A percentile compares a stretch with the other conserved stretches of the same genome.
Evolutionary conservation across 1,140 invertebrate species (phyloP).

Genomic region (Drosophila nannoptera): DNA sequence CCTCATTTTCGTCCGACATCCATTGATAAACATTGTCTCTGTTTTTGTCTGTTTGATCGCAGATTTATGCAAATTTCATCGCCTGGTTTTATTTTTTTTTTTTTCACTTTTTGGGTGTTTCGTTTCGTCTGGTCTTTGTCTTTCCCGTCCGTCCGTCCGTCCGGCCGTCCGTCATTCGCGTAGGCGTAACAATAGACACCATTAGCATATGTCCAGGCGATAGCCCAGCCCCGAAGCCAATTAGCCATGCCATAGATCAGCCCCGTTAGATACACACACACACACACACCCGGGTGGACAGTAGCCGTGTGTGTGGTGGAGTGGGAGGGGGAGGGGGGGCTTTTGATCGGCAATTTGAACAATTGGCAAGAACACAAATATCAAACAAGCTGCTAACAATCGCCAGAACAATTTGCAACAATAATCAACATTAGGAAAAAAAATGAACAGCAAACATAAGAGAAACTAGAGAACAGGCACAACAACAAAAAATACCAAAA

Average conservation of each 20-base stretch:
- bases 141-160: too few species aligned
- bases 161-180: too few species aligned
- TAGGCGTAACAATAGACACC: constrained; percentile 73
- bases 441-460: constrained; percentile 25
- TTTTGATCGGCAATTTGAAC: constrained; percentile 60
- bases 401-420: constrained; percentile 73
- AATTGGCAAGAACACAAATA: constrained; percentile 53
- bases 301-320: constrained; percentile 11
- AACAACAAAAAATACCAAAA: constrained; percentile 35
- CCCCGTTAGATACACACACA: constrained; percentile 53
- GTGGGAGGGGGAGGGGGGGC: not conserved
- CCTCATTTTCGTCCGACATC: constrained; percentile 24
- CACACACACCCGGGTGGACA: constrained; percentile 32
- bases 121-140: constrained; percentile 2
- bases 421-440: constrained; percentile 70
- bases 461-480: constrained; percentile 18
- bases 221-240: constrained; percentile 53
- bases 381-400: constrained; percentile 66
- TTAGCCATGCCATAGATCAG: constrained; percentile 68
- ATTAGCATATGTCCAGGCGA: constrained; percentile 56
- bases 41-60: constrained; percentile 10
- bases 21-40: constrained; percentile 40
- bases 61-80: constrained; percentile 34
- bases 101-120: constrained; percentile 15
- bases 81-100: constrained; percentile 6